Base-by-base conservation (phyloP, 2,888 invertebrate genomes). In the Drosophila peninsularis region DNA sequence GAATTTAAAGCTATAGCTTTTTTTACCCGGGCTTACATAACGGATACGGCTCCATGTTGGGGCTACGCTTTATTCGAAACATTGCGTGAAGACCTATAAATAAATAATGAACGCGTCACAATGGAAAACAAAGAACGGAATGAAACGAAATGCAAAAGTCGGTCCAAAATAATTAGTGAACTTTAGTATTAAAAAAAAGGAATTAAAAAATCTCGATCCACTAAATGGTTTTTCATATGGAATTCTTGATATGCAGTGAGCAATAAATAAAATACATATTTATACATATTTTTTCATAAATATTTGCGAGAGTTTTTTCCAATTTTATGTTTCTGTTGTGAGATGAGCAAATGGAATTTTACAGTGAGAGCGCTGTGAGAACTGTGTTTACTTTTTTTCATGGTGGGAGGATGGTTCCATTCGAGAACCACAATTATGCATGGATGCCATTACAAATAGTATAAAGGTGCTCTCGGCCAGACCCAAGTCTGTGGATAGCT, bases 11-110 rank as follows among this genome's bases (percentile, higher is more conserved):
- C 37, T 37, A 41, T 24, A 37, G 6, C 60, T 67, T 50, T n/a
- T 21, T 50, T 37, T 30, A 19, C 17, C 32, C n/a, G 7, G 39
- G 19, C 36, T 57, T n/a, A 24, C 34, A 57, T 44, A 36, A 32
- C 24, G 34, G 17, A 54, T 14, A 24, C 7, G 53, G 14, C n/a
- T 44, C 17, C 17, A 30, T 47, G 47, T 19, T 27, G 32, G 7
- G 13, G 39, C 21, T 30, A 34, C 32, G 63, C 53, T 42, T 42
- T 63, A 67, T 78, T 68, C 58, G 54, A 62, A 45, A 34, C 75
- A 61, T 66, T 72, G 75, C 68, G 79, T 71, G 75, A 78, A 78
- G 67, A 79, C 77, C 67, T 64, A 79, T 88, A 86, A 83, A 82
- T 83, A 78, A 83, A 79, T 83, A 71, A 78, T 71, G 61, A 65